Evolutionary conservation across 2,888 invertebrate genomes (phyloP).

Genomic region (Acholoe squamosa): DNA sequence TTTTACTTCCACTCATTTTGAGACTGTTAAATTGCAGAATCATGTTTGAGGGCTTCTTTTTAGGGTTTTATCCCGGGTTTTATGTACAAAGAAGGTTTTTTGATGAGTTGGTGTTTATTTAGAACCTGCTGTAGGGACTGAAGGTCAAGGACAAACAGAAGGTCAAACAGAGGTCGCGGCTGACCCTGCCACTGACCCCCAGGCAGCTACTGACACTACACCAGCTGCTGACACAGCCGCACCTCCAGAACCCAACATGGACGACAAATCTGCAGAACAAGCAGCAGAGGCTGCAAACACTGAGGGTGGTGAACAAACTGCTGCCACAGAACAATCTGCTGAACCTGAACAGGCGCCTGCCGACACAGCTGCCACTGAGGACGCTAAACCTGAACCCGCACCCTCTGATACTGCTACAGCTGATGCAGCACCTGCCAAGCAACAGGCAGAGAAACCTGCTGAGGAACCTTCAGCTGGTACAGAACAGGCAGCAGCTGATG

Average conservation of each 20-base stretch:
- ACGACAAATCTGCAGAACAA: background rate
- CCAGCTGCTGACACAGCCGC: background rate
- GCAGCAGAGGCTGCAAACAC: background rate
- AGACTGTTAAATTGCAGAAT: too few relatives aligned
- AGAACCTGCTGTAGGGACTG: background rate
- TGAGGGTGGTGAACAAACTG: background rate
- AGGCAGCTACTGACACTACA: background rate
- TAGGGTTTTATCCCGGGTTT: too few relatives aligned
- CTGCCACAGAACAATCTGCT: background rate
- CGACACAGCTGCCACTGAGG: background rate
- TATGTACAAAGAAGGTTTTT: too few relatives aligned
- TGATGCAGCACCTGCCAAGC: background rate
- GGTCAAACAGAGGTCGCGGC: constrained; percentile 17
- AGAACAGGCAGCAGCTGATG: background rate
- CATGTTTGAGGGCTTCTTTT: too few relatives aligned
- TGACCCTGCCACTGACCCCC: background rate
- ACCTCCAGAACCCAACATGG: background rate
- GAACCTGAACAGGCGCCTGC: background rate
- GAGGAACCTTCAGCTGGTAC: background rate
- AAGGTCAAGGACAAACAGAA: constrained; percentile 33
- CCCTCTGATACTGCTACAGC: background rate
- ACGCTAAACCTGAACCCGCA: background rate
- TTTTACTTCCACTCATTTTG: too few relatives aligned
- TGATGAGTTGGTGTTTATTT: constrained; percentile 15
- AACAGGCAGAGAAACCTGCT: constrained; percentile 20